phyloP scores from a whole-genome alignment of 2,113 vertebrate genomes.

The Chamaetylas fuelleborni region DNA sequence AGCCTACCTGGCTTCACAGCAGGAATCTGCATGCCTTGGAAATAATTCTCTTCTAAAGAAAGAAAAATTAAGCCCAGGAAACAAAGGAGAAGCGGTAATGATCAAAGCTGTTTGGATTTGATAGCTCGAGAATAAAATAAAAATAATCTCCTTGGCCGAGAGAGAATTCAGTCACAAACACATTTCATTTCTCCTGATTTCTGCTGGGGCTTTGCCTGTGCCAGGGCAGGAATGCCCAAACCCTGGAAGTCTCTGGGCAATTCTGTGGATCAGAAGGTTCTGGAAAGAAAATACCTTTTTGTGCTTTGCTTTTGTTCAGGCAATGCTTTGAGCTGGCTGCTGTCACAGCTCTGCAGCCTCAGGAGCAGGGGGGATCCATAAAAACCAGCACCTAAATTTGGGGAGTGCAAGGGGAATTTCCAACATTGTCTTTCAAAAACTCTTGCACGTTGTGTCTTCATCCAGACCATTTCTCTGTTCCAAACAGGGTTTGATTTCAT shows the following conservation, averaged over 20 bases:
- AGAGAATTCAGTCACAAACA: background rate
- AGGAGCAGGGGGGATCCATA: background rate
- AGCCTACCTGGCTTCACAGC: background rate
- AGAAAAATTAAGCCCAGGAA: background rate
- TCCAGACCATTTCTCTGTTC: background rate
- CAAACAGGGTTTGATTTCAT: background rate
- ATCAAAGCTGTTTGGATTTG: background rate
- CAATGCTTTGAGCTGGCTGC: background rate
- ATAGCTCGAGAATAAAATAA: background rate
- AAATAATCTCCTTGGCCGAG: background rate
- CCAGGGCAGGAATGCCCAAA: background rate
- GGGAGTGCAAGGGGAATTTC: background rate
- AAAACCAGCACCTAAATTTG: background rate
- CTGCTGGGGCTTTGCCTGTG: background rate
- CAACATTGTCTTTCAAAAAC: background rate
- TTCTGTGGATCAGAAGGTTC: background rate
- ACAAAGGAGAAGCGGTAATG: background rate
- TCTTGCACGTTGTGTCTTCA: background rate
- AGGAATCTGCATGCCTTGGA: background rate
- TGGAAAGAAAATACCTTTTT: background rate
- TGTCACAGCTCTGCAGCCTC: background rate
- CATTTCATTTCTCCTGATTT: background rate
- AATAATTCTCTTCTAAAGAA: background rate
- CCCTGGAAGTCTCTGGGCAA: accelerated
- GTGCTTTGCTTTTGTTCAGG: background rate